Percentiles rank a stretch among this genome's conserved stretches.
Evolutionary conservation across 2,113 vertebrate species (phyloP).

Genomic region (Lynx canadensis): DNA sequence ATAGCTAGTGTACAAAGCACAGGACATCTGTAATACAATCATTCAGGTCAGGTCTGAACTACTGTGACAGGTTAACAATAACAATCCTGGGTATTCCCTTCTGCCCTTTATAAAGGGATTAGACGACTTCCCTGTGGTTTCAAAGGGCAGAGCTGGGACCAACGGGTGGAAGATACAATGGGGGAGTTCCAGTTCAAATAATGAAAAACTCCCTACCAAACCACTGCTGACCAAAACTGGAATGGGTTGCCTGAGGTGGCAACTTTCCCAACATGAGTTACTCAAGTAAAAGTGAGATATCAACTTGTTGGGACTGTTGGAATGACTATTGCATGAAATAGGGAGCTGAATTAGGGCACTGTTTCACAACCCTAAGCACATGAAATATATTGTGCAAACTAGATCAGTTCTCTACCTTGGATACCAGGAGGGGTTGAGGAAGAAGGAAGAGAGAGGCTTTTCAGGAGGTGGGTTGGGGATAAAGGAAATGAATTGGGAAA

Average conservation of each 20-base stretch:
- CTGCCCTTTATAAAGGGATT: conserved; percentile 59
- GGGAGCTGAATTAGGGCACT: neutral
- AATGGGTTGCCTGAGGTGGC: neutral
- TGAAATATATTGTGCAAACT: neutral
- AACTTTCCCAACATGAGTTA: neutral
- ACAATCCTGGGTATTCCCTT: conserved; percentile 35
- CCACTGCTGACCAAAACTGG: neutral
- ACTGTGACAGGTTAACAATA: conserved; percentile 63
- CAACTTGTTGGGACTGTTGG: neutral
- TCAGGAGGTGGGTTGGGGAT: neutral
- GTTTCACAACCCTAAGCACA: neutral
- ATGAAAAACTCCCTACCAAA: conserved; percentile 25
- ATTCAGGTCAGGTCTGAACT: conserved; percentile 42
- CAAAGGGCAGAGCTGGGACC: conserved; percentile 53
- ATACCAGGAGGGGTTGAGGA: neutral
- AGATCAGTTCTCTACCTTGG: neutral
- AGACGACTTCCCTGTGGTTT: conserved; percentile 59
- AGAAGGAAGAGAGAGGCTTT: neutral
- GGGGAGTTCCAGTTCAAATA: neutral
- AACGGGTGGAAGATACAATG: neutral
- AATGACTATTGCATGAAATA: conserved; percentile 7
- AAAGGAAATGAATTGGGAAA: conserved; percentile 39
- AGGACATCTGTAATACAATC: conserved; percentile 45
- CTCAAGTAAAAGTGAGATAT: conserved; percentile 37
- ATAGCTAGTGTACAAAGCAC: neutral